Evolutionary conservation across 2,797 vertebrate species (phyloP).

Genomic region (Gallinago stenura): DNA sequence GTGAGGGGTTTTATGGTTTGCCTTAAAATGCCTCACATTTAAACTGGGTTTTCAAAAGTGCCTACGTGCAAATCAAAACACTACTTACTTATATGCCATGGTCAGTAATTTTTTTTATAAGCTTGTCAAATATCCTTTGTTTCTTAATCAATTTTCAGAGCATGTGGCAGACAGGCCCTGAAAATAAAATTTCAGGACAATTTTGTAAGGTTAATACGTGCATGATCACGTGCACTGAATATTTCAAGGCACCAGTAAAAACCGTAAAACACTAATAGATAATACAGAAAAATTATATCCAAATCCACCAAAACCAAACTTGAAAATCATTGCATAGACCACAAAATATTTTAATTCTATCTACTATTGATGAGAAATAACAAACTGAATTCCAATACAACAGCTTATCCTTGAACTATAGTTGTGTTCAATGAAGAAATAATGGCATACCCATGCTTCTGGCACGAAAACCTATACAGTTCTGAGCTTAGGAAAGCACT

Average conservation of each 20-base stretch:
- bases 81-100: neutral
- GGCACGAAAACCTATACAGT: neutral
- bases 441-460: neutral
- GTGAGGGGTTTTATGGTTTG: neutral
- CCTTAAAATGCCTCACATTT: neutral
- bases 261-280: neutral
- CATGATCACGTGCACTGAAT: rapidly evolving
- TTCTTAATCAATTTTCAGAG: constrained; percentile 7
- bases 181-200: neutral
- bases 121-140: constrained; percentile 5
- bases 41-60: neutral
- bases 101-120: constrained; percentile 31
- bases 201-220: neutral
- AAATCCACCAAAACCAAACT: neutral
- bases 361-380: neutral
- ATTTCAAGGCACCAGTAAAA: neutral
- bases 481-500: neutral
- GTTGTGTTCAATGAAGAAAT: neutral
- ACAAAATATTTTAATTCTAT: neutral
- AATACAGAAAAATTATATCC: neutral
- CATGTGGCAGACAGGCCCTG: neutral
- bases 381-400: neutral
- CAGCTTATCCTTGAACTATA: neutral
- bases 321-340: neutral
- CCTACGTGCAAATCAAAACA: constrained; percentile 26